Evolutionary conservation across 2,888 invertebrate species (phyloP).

Genomic region (Lordiphosa andalusiaca): DNA sequence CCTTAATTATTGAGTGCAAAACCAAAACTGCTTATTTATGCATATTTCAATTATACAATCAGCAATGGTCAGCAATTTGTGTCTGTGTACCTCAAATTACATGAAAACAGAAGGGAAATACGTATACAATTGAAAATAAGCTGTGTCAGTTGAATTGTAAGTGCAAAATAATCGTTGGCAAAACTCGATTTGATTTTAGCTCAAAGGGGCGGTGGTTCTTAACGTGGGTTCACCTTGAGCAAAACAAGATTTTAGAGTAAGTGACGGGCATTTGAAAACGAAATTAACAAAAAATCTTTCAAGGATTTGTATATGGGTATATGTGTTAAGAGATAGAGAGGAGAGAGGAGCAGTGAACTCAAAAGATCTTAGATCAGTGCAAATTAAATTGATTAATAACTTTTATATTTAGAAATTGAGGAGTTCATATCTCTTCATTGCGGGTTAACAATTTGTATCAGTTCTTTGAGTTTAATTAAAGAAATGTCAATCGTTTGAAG

Average conservation of each 20-base stretch:
- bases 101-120: neutral
- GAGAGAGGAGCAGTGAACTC: too few relatives aligned
- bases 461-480: too few relatives aligned
- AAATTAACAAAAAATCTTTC: constrained; percentile 7
- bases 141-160: constrained; percentile 3
- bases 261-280: constrained; percentile 6
- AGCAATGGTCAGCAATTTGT: constrained; percentile 10
- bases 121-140: constrained; percentile 6
- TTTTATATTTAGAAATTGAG: too few relatives aligned
- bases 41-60: constrained; percentile 18
- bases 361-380: too few relatives aligned
- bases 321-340: too few relatives aligned
- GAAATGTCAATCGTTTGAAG: too few relatives aligned
- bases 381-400: too few relatives aligned
- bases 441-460: too few relatives aligned
- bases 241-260: constrained; percentile 11
- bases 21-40: constrained; percentile 49
- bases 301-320: neutral
- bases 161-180: neutral
- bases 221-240: constrained; percentile 6
- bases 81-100: constrained; percentile 10
- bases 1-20: constrained; percentile 37
- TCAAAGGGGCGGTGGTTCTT: constrained; percentile 1
- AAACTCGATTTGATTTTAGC: constrained; percentile 2
- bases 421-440: too few relatives aligned